These are phyloP conservation scores for Platycheirus rosarum DNA, from an alignment of 2,888 invertebrate genomes.

Conservation along the genomic window DNA sequence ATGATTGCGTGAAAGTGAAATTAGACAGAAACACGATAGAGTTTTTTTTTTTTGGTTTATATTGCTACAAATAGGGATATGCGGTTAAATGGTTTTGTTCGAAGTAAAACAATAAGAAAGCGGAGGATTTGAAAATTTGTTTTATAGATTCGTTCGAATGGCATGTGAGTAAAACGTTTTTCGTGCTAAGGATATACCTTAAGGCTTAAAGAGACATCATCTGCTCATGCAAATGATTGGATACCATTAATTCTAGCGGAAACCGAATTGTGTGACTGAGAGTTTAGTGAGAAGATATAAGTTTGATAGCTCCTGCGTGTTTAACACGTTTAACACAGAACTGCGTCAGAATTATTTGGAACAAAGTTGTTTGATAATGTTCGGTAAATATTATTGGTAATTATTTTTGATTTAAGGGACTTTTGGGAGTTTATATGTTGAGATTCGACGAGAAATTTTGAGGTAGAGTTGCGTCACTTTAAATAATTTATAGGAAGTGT, in stretches of 20 bases:
- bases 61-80: background rate
- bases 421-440: too few relatives aligned
- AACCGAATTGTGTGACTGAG: conserved; percentile 1
- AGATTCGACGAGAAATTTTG: too few relatives aligned
- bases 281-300: conserved; percentile 10
- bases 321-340: conserved; percentile 21
- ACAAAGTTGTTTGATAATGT: conserved; percentile 22
- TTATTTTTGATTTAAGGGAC: conserved; percentile 21
- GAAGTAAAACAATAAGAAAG: background rate
- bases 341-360: conserved; percentile 12
- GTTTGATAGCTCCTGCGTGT: conserved; percentile 25
- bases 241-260: conserved; percentile 40
- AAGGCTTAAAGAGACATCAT: conserved; percentile 41
- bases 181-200: conserved; percentile 15
- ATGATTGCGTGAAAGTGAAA: conserved; percentile 66
- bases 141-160: conserved; percentile 14
- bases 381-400: conserved; percentile 18
- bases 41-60: background rate
- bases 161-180: conserved; percentile 20
- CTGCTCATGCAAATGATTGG: conserved; percentile 63
- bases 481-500: too few relatives aligned
- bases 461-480: too few relatives aligned
- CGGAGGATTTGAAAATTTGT: conserved; percentile 8
- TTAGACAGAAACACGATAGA: conserved; percentile 58
- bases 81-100: conserved; percentile 1